phyloP scores from a whole-genome alignment of 2,888 invertebrate genomes.

The Ornithoptera alexandrae region DNA sequence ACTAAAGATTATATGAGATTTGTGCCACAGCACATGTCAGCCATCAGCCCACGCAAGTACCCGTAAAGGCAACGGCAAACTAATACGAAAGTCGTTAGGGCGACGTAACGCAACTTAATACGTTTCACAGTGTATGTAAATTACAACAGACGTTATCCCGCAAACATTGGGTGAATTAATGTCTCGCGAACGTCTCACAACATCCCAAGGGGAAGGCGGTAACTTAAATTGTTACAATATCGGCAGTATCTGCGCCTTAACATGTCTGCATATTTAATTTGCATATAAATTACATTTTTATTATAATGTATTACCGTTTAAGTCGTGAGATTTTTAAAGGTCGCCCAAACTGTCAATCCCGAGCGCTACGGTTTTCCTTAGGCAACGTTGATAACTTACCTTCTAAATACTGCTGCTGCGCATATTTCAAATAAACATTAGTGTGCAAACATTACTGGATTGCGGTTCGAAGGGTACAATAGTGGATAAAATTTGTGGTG shows the following conservation, averaged over 20 bases:
- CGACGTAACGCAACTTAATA: conserved; percentile 48
- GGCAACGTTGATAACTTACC: too few relatives aligned
- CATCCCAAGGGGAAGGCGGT: conserved; percentile 41
- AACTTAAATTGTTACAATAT: conserved; percentile 48
- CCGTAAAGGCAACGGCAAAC: conserved; percentile 37
- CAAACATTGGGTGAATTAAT: conserved; percentile 68
- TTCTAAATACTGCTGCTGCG: too few relatives aligned
- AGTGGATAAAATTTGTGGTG: too few relatives aligned
- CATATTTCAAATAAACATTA: too few relatives aligned
- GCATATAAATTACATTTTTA: conserved; percentile 24
- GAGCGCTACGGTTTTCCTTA: too few relatives aligned
- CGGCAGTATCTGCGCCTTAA: conserved; percentile 25
- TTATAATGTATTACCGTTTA: not conserved
- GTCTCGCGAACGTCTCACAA: conserved; percentile 49
- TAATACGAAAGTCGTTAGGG: conserved; percentile 53
- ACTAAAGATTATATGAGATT: conserved; percentile 47
- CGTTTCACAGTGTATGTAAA: conserved; percentile 61
- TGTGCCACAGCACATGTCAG: conserved; percentile 39
- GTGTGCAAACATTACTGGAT: too few relatives aligned
- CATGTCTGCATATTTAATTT: conserved; percentile 16
- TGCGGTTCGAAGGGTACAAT: too few relatives aligned
- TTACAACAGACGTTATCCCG: conserved; percentile 59
- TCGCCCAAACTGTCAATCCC: too few relatives aligned
- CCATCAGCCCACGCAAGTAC: conserved; percentile 29
- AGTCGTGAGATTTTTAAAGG: not conserved